Evolutionary conservation across 2,113 vertebrate species (phyloP), one percentile per base, ranked within the genome.

Genomic region (Syngnathus typhle): DNA sequence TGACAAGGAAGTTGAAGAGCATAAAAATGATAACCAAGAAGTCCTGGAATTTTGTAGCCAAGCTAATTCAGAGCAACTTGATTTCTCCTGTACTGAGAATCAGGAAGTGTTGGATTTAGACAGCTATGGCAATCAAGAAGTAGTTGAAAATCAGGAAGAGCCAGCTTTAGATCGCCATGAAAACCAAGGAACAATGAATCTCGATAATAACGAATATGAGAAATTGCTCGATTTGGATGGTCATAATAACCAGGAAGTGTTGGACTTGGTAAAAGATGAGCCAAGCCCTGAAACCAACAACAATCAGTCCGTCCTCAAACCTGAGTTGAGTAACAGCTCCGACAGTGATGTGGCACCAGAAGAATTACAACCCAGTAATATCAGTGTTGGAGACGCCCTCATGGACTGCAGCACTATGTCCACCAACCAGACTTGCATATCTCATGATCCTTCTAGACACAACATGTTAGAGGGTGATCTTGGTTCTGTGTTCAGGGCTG

Each of bases 401-500:
- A 36, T 41, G 15, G 60, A 49, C 4, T 7, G 67, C 5, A 69
- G 60, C 38, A 77, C 44, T 36, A 66, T 37, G 21, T 36, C 73
- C 49, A 10, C 70, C 39, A 65, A 49, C 61, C 62, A 51, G 47
- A 67, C 72, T 65, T 36, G 41, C 4, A 2, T 38, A 3, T 69
- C 65, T 18, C 65, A 67, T 32, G 18, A 54, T 8, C 60, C 63
- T 4, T 46, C 19, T 41, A 38, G 52, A 16, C 69, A 64, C n/a
- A 63, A 23, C 51, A 37, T 83, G 15, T 66, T 84, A 43, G 83
- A 81, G 41, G 78, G 67, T 7, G 88, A 89, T 46, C 74, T 88
- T 5, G 78, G 76, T 5, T 76, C 74, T 11, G 86, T 84, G 37
- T 90, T 90, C 49, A 70, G 79, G 23, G 71, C 75, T 19, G 86